These are phyloP conservation scores for Cydia strobilella DNA, from an alignment of 1,140 invertebrate genomes.

Conservation along the genomic window DNA sequence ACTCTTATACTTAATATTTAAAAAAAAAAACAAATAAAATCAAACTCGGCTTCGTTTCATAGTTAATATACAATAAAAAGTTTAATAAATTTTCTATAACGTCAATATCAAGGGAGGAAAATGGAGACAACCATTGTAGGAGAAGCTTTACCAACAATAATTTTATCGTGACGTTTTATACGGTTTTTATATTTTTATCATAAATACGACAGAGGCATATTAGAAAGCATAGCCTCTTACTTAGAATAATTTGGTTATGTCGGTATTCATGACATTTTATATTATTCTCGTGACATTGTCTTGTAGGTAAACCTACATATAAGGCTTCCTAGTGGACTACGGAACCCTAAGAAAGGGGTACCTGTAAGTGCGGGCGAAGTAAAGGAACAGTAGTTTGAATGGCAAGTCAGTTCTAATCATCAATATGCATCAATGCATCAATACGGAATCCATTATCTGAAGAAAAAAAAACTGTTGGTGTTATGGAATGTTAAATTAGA, in stretches of 20 bases:
- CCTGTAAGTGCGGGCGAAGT: background rate
- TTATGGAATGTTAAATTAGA: background rate
- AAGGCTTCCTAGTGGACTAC: background rate
- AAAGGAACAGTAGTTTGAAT: background rate
- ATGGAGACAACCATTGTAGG: too few relatives aligned
- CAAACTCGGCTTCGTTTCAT: too few relatives aligned
- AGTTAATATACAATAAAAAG: too few relatives aligned
- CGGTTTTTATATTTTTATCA: too few relatives aligned
- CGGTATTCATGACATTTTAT: background rate
- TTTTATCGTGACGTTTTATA: too few relatives aligned
- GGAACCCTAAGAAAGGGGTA: too few relatives aligned
- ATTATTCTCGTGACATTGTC: background rate
- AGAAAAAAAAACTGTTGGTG: background rate
- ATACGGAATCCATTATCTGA: background rate
- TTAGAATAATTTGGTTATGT: background rate
- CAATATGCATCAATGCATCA: background rate
- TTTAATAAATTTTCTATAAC: too few relatives aligned
- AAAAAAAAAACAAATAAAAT: too few relatives aligned
- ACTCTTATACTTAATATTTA: too few relatives aligned
- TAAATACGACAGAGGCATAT: too few relatives aligned
- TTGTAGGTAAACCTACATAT: background rate
- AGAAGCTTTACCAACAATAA: too few relatives aligned
- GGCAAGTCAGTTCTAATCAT: background rate
- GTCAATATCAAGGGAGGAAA: too few relatives aligned
- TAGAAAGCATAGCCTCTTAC: background rate